Evolutionary conservation across 2,113 vertebrate species (phyloP), one percentile per base, ranked within the genome.

Genomic region (Phaethornis superciliosus): DNA sequence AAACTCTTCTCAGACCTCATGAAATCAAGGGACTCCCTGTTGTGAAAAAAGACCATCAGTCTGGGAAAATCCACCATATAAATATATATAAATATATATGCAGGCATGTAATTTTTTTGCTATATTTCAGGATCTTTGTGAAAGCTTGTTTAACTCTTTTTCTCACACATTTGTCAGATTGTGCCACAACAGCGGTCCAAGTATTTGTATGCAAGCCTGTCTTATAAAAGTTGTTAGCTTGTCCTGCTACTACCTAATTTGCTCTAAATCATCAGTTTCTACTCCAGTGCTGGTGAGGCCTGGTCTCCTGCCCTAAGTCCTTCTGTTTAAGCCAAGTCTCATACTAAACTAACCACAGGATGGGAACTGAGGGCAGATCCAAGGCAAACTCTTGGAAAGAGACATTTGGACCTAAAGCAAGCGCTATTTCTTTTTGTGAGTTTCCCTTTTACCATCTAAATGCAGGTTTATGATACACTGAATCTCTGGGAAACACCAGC

Each of bases 191-290:
- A 89, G 21, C 51, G 42, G 47, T 30, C 59, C 23, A 74, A 80
- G 23, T 46, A 22, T 80, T 79, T 85, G 28, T 93, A 71, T 91
- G 42, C 26, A 83, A 64, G 63, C 19, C 47, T 82, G 63, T 78
- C 81, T 72, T 82, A 4, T 4, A 70, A 85, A 55, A 55, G 75
- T 59, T 81, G 51, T 37, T 89, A 62, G 15, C n/a, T 79, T 62
- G 22, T 40, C 33, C 22, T 77, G 54, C 63, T 44, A 20, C 82
- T 59, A 17, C 59, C 55, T 59, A 49, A 94, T 90, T 82, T 90
- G 35, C 46, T 79, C 17, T 82, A 90, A 95, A 91, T 76, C 78
- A 60, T 85, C 81, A 35, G 33, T 82, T 94, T 77, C 81, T 89
- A 27, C 59, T 85, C 55, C 70, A 35, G 33, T 44, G 15, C 81